Percentiles rank a stretch among this genome's conserved stretches.
Evolutionary conservation across 2,113 vertebrate species (phyloP).

Genomic region (Poeciliopsis prolifica): DNA sequence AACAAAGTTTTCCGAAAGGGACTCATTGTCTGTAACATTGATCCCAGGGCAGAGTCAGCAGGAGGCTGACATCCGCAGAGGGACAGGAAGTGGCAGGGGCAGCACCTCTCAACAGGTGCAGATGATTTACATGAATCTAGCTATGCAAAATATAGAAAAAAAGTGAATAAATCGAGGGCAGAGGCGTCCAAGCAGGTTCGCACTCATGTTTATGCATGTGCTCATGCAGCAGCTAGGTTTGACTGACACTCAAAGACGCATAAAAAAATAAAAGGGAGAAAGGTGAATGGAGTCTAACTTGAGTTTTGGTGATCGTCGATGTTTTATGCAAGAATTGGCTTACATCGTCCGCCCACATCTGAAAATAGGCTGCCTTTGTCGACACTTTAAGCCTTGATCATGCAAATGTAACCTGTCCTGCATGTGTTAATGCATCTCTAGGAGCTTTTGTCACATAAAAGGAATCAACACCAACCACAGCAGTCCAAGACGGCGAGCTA

Average conservation of each 20-base stretch:
- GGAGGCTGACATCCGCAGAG: conserved; percentile 60
- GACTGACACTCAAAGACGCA: conserved; percentile 49
- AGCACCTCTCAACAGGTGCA: conserved; percentile 68
- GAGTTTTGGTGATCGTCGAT: conserved; percentile 9
- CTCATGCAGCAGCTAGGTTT: conserved; percentile 23
- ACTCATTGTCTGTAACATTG: conserved; percentile 31
- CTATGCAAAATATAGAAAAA: conserved; percentile 15
- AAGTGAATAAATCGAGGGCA: conserved; percentile 47
- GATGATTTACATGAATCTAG: conserved; percentile 59
- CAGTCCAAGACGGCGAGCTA: conserved; percentile 17
- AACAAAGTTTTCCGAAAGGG: conserved; percentile 32
- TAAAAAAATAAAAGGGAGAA: not conserved
- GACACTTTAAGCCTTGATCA: conserved; percentile 4
- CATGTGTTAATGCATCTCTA: conserved; percentile 4
- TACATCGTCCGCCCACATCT: not conserved
- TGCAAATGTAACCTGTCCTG: not conserved
- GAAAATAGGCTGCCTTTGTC: not conserved
- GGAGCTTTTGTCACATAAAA: conserved; percentile 1
- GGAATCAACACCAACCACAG: conserved; percentile 17
- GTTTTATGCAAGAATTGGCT: conserved; percentile 13
- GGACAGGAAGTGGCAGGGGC: conserved; percentile 60
- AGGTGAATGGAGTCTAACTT: conserved; percentile 28
- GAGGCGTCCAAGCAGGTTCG: conserved; percentile 42
- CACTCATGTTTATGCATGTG: conserved; percentile 72
- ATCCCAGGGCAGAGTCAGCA: conserved; percentile 48